Percentiles rank a stretch among this genome's conserved stretches.
phyloP scores from a whole-genome alignment of 2,888 invertebrate genomes.

The Lamellibrachia satsuma region DNA sequence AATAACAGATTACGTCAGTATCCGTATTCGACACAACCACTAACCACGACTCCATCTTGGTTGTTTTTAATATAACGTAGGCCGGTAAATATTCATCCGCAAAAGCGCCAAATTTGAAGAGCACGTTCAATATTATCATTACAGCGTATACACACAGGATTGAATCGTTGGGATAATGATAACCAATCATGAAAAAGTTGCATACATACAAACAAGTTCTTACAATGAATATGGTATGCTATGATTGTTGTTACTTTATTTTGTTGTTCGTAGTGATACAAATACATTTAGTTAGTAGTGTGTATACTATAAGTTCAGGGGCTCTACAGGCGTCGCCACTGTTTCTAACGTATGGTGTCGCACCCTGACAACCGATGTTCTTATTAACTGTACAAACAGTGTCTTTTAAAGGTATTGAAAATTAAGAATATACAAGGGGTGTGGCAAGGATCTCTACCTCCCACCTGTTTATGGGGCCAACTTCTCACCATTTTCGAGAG shows the following conservation, averaged over 20 bases:
- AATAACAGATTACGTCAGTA: slow-evolving; percentile 1
- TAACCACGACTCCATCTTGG: neutral
- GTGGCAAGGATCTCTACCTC: too few species aligned
- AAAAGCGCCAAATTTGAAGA: slow-evolving; percentile 7
- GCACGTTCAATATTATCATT: neutral
- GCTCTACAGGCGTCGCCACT: slow-evolving; percentile 8
- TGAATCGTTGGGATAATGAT: neutral
- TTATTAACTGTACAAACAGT: too few species aligned
- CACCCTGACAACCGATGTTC: neutral
- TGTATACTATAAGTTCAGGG: neutral
- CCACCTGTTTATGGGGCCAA: too few species aligned
- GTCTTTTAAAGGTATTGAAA: too few species aligned
- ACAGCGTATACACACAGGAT: neutral
- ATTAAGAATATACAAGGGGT: too few species aligned
- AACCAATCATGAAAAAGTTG: neutral
- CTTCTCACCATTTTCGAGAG: too few species aligned
- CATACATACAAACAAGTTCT: neutral
- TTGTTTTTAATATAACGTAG: neutral
- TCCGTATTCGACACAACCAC: slow-evolving; percentile 13
- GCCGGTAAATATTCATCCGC: neutral
- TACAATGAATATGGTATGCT: neutral
- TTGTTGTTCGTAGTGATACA: neutral
- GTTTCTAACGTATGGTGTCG: neutral
- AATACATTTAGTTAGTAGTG: neutral
- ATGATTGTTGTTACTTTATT: neutral